Evolutionary conservation across 2,888 invertebrate species (phyloP).

Genomic region (Drosophila anomelani): DNA sequence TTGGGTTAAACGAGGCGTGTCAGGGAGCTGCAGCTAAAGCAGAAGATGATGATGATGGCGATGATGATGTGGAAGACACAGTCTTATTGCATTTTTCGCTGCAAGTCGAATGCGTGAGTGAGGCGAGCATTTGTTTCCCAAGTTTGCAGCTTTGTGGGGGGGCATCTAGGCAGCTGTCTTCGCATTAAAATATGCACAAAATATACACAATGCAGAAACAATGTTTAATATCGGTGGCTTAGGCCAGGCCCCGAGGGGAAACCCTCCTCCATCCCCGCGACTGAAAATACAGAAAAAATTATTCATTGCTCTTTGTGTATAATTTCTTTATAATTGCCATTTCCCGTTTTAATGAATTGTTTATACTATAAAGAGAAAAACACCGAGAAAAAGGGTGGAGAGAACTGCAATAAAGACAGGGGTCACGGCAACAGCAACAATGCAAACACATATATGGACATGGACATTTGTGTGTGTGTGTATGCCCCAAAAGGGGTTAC

Average conservation of each 20-base stretch:
- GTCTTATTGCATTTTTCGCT: conserved; percentile 52
- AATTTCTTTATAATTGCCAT: conserved; percentile 74
- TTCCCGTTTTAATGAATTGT: conserved; percentile 81
- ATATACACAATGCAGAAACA: conserved; percentile 15
- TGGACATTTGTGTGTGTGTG: background rate
- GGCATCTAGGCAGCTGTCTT: conserved; percentile 34
- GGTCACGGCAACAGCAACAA: conserved; percentile 67
- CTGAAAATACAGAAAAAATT: conserved; percentile 17
- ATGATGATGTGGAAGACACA: conserved; percentile 41
- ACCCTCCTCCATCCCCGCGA: background rate
- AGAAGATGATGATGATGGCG: conserved; percentile 14
- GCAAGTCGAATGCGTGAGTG: conserved; percentile 49
- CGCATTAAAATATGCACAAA: conserved; percentile 44
- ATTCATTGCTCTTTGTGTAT: conserved; percentile 54
- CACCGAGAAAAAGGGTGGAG: conserved; percentile 8
- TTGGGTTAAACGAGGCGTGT: conserved; percentile 67
- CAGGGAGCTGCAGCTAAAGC: conserved; percentile 35
- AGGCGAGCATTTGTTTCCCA: conserved; percentile 55
- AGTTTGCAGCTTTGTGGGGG: conserved; percentile 48
- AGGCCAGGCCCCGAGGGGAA: conserved; percentile 22
- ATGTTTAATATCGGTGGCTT: conserved; percentile 21
- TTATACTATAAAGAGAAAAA: conserved; percentile 55
- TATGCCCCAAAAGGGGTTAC: conserved; percentile 39
- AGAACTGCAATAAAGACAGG: conserved; percentile 47
- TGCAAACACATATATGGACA: conserved; percentile 22